phyloP scores from a whole-genome alignment of 2,888 invertebrate genomes.

The Drosophila birchii region DNA sequence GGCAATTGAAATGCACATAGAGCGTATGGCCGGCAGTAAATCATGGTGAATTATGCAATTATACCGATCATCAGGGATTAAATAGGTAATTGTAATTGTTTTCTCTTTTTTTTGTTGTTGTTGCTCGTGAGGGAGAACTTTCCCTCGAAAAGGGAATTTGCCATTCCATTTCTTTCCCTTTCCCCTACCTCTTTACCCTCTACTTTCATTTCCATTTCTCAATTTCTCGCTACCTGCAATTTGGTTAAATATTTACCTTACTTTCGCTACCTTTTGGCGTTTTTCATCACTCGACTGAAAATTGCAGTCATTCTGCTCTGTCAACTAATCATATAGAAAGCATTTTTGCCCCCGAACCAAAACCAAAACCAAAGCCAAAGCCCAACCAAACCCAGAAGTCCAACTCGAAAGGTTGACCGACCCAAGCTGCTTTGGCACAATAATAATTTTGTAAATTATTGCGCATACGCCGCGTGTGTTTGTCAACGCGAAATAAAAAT shows the following conservation, averaged over 20 bases:
- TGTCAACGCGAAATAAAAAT: conserved; percentile 54
- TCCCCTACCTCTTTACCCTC: neutral
- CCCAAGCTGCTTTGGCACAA: conserved; percentile 59
- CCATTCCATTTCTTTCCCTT: neutral
- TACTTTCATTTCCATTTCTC: conserved; percentile 14
- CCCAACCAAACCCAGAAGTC: neutral
- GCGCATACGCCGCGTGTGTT: conserved; percentile 72
- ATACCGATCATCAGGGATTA: conserved; percentile 40
- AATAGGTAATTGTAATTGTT: conserved; percentile 35
- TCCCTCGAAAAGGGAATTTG: neutral
- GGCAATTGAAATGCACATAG: conserved; percentile 45
- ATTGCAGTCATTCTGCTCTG: conserved; percentile 53
- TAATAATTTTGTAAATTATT: conserved; percentile 76
- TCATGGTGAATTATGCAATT: conserved; percentile 45
- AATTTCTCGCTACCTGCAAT: conserved; percentile 13
- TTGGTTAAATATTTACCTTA: conserved; percentile 39
- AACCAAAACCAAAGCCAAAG: neutral
- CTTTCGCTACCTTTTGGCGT: conserved; percentile 27
- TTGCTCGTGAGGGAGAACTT: neutral
- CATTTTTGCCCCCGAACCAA: conserved; percentile 9
- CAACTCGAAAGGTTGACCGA: conserved; percentile 3
- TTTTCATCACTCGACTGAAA: conserved; percentile 19
- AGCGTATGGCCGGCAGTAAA: conserved; percentile 26
- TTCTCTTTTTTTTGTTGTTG: neutral
- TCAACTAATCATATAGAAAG: conserved; percentile 78